phyloP scores from a whole-genome alignment of 2,797 vertebrate genomes.

The Melanogrammus aeglefinus region DNA sequence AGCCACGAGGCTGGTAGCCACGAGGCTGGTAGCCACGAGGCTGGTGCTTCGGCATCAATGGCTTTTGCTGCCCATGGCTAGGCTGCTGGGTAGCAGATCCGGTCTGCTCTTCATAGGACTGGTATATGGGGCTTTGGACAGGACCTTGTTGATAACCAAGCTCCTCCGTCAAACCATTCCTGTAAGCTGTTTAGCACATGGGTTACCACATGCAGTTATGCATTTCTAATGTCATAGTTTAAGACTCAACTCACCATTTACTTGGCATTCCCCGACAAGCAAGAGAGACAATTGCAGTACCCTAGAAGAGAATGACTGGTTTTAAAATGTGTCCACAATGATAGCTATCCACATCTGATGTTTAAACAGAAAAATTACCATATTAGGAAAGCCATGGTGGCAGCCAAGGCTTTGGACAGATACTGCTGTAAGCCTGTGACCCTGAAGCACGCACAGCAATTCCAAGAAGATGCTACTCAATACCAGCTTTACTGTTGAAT shows the following conservation, averaged over 20 bases:
- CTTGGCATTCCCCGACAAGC: background rate
- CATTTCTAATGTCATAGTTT: background rate
- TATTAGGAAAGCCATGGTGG: background rate
- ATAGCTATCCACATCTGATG: background rate
- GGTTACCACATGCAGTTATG: background rate
- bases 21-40: too few species aligned
- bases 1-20: too few species aligned
- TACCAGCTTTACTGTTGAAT: background rate
- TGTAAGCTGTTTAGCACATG: background rate
- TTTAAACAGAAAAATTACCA: background rate
- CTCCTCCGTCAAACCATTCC: background rate
- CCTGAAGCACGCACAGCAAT: background rate
- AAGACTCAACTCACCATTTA: background rate
- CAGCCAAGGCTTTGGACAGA: background rate
- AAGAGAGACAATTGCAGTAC: background rate
- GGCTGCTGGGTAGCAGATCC: too few species aligned
- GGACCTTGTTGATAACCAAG: too few species aligned
- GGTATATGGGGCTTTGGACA: too few species aligned
- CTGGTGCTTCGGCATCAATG: too few species aligned
- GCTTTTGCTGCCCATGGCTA: too few species aligned
- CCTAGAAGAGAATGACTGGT: background rate
- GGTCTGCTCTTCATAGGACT: too few species aligned
- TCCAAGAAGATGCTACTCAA: background rate
- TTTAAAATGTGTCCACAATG: background rate
- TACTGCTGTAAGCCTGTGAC: background rate